Evolutionary conservation across 2,113 vertebrate species (phyloP), one percentile per base, ranked within the genome.

Genomic region (Anseranas semipalmata): DNA sequence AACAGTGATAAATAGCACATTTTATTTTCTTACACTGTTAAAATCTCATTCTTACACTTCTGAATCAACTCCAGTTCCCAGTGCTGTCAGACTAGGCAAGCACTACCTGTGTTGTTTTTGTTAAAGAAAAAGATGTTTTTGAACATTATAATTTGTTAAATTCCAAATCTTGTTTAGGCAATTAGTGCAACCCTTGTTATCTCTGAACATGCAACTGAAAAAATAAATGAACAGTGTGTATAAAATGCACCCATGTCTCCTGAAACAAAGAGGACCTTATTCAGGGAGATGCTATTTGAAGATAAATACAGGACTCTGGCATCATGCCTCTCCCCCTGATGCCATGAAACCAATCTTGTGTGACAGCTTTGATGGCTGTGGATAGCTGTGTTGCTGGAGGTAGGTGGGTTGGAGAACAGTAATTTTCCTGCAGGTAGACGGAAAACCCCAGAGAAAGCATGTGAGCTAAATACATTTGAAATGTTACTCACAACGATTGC

Each of bases 1-100:
- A 90, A 86, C 63, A 33, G 32, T 96, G 94, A 97, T 93, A 97
- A 96, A 96, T 90, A 86, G 28, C 73, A 58, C 63, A 92, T 97
- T 96, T 92, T 96, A 71, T 96, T 96, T 96, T 74, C 86, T 70
- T 50, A 2, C 0, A 0, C 76, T 95, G 81, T 85, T 66, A 93
- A 85, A 95, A 89, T 97, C 90, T 96, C 90, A 84, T 82, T 94
- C 72, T 74, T 45, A 14, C 56, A 33, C 58, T 93, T 79, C 46
- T 86, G 81, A 92, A 87, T 84, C 70, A 81, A 75, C 45, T 80
- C 46, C 41, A 43, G 60, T 30, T 92, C 92, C 58, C 81, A 80
- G 55, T 82, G 65, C 32, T 87, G 22, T 83, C 62, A 91, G 39
- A 84, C 33, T 55, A 58, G 53, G 73, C 82, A 41, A 25, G 39